These are phyloP conservation scores for Synchiropus splendidus DNA, from an alignment of 2,113 vertebrate genomes.

Conservation along the genomic window DNA sequence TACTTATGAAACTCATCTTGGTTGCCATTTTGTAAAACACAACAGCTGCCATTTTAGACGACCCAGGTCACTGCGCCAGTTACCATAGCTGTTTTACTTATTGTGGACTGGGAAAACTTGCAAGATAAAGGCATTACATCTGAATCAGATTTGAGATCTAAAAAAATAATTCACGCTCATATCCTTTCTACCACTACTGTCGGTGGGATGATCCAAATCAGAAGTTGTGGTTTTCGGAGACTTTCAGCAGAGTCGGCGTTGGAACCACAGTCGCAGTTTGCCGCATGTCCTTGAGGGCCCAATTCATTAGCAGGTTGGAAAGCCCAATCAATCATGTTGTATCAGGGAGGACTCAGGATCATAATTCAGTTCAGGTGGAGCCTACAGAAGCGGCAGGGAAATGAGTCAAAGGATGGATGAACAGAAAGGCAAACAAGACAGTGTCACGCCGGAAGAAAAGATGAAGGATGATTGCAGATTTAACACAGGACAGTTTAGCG, in stretches of 20 bases:
- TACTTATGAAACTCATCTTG: too few species aligned
- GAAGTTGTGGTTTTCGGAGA: slow-evolving; percentile 45
- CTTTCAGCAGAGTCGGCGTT: slow-evolving; percentile 43
- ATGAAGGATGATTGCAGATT: slow-evolving; percentile 21
- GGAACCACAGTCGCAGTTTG: slow-evolving; percentile 27
- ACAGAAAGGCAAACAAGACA: slow-evolving; percentile 24
- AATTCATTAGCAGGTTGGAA: slow-evolving; percentile 58
- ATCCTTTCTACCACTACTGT: too few species aligned
- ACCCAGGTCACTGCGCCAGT: too few species aligned
- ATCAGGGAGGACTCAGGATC: slow-evolving; percentile 30
- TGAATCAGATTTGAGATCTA: too few species aligned
- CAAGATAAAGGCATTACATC: too few species aligned
- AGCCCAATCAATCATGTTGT: slow-evolving; percentile 51
- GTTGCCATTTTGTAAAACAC: too few species aligned
- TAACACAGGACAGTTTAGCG: slow-evolving; percentile 6
- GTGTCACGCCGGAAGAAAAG: slow-evolving; percentile 12
- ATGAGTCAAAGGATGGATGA: slow-evolving; percentile 29
- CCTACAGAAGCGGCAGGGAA: slow-evolving; percentile 19
- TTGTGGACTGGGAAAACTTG: too few species aligned
- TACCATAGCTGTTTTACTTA: too few species aligned
- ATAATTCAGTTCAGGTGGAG: slow-evolving; percentile 46
- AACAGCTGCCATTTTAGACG: too few species aligned
- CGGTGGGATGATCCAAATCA: too few species aligned
- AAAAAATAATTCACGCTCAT: too few species aligned
- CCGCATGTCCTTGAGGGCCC: slow-evolving; percentile 55